Evolutionary conservation across 2,797 vertebrate genomes (phyloP).

Genomic region (Xerus rutilus): DNA sequence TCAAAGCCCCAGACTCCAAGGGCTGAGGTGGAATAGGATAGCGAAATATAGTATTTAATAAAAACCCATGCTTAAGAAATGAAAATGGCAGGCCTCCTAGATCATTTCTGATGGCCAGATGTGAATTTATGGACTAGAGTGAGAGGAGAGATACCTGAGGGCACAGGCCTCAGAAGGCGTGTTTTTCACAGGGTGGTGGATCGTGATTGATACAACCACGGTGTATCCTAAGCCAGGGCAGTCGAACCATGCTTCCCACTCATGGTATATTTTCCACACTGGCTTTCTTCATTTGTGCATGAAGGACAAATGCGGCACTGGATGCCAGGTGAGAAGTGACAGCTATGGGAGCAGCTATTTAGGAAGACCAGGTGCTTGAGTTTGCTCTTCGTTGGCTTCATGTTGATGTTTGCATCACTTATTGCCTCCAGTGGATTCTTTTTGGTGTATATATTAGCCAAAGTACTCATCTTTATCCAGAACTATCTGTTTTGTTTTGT

Average conservation of each 20-base stretch:
- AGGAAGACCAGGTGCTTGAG: constrained; percentile 93
- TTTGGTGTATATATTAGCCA: constrained; percentile 93
- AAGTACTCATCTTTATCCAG: constrained; percentile 82
- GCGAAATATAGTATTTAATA: constrained; percentile 74
- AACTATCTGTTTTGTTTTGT: too few relatives aligned
- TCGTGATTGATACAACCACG: constrained; percentile 95
- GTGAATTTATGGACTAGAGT: constrained; percentile 95
- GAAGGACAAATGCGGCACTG: constrained; percentile 96
- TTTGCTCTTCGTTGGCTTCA: constrained; percentile 96
- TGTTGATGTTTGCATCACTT: constrained; percentile 96
- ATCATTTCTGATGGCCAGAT: constrained; percentile 95
- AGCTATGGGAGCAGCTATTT: constrained; percentile 94
- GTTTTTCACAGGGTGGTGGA: constrained; percentile 98
- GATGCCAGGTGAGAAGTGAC: constrained; percentile 96
- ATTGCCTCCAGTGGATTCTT: constrained; percentile 96
- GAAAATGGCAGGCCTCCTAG: constrained; percentile 95
- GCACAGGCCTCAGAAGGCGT: constrained; percentile 89
- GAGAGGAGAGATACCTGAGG: constrained; percentile 93
- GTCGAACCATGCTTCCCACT: constrained; percentile 95
- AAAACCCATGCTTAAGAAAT: constrained; percentile 54
- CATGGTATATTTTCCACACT: constrained; percentile 96
- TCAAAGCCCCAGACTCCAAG: too few relatives aligned
- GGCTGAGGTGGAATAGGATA: too few relatives aligned
- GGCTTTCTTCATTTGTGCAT: constrained; percentile 96
- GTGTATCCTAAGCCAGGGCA: constrained; percentile 89